phyloP scores from a whole-genome alignment of 2,113 vertebrate genomes.

The Ceratotherium simum region DNA sequence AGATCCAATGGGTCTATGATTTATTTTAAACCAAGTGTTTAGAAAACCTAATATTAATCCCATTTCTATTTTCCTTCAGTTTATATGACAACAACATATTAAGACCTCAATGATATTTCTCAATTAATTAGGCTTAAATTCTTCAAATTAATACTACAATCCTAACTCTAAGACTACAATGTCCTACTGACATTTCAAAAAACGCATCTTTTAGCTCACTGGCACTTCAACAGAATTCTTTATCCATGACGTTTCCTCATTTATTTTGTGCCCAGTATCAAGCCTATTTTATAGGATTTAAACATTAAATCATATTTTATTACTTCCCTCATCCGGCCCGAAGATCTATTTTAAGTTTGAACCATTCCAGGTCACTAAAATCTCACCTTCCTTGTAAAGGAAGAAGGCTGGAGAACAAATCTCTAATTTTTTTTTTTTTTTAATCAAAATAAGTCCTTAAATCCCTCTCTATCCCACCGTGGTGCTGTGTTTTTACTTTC shows the following conservation, averaged over 20 bases:
- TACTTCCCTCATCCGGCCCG: background rate
- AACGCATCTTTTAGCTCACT: conserved; percentile 46
- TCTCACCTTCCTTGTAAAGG: background rate
- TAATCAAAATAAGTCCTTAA: conserved; percentile 20
- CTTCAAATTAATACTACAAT: background rate
- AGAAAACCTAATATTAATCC: background rate
- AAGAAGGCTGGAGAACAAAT: background rate
- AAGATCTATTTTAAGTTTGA: conserved; percentile 11
- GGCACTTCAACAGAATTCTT: conserved; percentile 32
- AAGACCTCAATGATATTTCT: background rate
- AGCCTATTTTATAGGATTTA: conserved; percentile 44
- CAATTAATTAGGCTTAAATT: conserved; percentile 8
- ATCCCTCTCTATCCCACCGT: background rate
- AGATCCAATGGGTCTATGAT: background rate
- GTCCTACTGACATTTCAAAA: conserved; percentile 61
- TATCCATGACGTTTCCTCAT: conserved; percentile 8
- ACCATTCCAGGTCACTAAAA: background rate
- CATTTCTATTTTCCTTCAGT: conserved; percentile 23
- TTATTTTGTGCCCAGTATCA: conserved; percentile 42
- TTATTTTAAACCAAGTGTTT: conserved; percentile 15
- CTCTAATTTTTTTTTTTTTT: background rate
- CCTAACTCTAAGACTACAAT: conserved; percentile 15
- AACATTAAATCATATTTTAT: conserved; percentile 18
- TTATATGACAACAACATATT: background rate
- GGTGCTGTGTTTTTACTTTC: conserved; percentile 50